Percentiles rank a stretch among this genome's conserved stretches.
phyloP scores from a whole-genome alignment of 1,140 invertebrate species.

The Apis dorsata region DNA sequence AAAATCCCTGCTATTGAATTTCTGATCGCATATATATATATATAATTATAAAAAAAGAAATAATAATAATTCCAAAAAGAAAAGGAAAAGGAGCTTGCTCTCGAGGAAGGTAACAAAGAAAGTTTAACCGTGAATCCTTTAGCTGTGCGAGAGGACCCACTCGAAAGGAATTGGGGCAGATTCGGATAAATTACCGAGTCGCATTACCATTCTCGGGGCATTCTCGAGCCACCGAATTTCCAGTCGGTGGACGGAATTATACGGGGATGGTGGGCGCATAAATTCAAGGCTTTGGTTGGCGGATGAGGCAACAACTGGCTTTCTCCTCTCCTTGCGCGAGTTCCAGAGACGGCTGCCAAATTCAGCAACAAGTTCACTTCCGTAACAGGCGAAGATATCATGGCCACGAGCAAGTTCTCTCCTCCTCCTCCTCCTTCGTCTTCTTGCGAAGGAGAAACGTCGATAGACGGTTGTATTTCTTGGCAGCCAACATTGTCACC shows the following conservation, averaged over 20 bases:
- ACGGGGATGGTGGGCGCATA: background rate
- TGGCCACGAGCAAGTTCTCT: background rate
- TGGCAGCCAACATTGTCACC: constrained; percentile 39
- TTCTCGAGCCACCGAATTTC: background rate
- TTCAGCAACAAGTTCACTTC: constrained; percentile 52
- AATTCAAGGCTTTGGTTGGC: constrained; percentile 5
- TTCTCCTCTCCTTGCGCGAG: background rate
- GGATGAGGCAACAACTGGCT: background rate
- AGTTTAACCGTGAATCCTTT: background rate
- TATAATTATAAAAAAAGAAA: too few species aligned
- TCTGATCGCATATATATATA: too few species aligned
- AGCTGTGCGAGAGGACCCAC: background rate
- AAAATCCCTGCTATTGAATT: too few species aligned
- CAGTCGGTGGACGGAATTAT: background rate
- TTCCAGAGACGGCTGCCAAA: constrained; percentile 34
- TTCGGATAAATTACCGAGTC: background rate
- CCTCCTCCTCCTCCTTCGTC: background rate
- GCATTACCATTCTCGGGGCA: background rate
- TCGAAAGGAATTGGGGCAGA: background rate
- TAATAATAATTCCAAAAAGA: too few species aligned
- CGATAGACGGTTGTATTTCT: constrained; percentile 35
- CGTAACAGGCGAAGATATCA: constrained; percentile 8
- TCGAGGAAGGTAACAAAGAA: background rate
- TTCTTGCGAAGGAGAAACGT: background rate
- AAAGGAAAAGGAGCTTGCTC: too few species aligned